Evolutionary conservation across 2,888 invertebrate species (phyloP).

Genomic region (Noctua janthe): DNA sequence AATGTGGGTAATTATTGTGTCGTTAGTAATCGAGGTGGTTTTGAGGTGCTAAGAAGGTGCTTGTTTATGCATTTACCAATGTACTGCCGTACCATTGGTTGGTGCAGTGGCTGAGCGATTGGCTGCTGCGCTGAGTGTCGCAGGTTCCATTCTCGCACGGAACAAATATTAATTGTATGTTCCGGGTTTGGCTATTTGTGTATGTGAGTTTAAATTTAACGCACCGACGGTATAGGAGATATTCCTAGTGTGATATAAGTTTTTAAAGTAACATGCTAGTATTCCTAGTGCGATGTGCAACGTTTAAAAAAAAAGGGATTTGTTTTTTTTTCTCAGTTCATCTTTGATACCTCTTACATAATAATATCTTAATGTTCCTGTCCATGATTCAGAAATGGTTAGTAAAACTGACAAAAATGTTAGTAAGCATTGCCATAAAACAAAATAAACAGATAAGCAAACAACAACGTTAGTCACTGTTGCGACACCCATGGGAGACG

Average conservation of each 20-base stretch:
- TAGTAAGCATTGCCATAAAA: not conserved
- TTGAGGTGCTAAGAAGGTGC: not conserved
- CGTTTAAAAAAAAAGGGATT: not conserved
- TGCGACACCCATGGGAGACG: not conserved
- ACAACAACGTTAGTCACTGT: not conserved
- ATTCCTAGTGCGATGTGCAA: too few species aligned
- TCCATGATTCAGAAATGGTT: not conserved
- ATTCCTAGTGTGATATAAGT: too few species aligned
- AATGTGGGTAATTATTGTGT: not conserved
- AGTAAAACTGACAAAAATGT: not conserved
- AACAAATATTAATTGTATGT: not conserved
- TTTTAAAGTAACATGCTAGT: too few species aligned
- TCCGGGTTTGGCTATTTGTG: not conserved
- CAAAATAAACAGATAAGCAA: not conserved
- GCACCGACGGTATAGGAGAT: not conserved
- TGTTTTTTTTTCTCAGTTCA: too few species aligned
- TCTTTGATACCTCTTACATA: not conserved
- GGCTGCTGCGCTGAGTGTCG: not conserved
- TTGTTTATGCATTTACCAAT: not conserved
- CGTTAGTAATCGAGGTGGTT: not conserved
- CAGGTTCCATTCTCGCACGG: not conserved
- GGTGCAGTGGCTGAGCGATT: not conserved
- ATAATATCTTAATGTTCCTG: not conserved
- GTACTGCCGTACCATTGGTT: not conserved
- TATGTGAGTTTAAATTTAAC: not conserved